Evolutionary conservation across 2,797 vertebrate genomes (phyloP), one percentile per base, ranked within the genome.

Genomic region (Galaxias olidus): DNA sequence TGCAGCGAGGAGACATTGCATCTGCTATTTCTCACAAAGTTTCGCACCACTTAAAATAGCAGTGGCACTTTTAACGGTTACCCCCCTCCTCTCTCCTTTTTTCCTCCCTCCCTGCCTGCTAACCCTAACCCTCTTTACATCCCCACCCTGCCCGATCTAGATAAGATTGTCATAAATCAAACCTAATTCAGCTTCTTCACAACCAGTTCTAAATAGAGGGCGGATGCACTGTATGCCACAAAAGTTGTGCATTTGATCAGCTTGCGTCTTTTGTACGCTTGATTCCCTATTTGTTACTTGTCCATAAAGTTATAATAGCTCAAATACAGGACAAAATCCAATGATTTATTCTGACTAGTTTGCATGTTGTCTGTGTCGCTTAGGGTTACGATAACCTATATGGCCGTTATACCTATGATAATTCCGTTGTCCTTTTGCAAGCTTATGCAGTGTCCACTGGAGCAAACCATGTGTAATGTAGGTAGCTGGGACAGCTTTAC

Each of bases 141-240:
- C 10, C 41, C 4, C 41, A 15, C 19, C 59, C 8, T 54, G 42
- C 50, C 50, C 53, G 56, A 69, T 66, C 70, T 68, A 62, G 69
- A 77, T 73, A 77, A 78, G 67, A 59, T 59, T 65, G 71, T 79
- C 77, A 75, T 81, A 79, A 76, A 84, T 81, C 82, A 79, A 62
- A 69, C 65, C 70, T 76, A 65, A 59, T 75, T 68, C 30, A n/a
- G 58, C 71, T 65, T 66, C 50, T 56, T 59, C 51, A 45, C 58
- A 54, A 43, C 14, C 43, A 72, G 52, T 74, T 78, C 46, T 40
- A 60, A 75, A 79, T 72, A 70, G 60, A 43, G 58, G 68, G 51
- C 41, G 58, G 63, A 75, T 79, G 68, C 66, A 66, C n/a, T 73
- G n/a, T 55, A 41, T 47, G 7, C 42, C 17, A 65, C 42, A 52